Evolutionary conservation across 2,888 invertebrate genomes (phyloP).

Genomic region (Neoscelio sp.): DNA sequence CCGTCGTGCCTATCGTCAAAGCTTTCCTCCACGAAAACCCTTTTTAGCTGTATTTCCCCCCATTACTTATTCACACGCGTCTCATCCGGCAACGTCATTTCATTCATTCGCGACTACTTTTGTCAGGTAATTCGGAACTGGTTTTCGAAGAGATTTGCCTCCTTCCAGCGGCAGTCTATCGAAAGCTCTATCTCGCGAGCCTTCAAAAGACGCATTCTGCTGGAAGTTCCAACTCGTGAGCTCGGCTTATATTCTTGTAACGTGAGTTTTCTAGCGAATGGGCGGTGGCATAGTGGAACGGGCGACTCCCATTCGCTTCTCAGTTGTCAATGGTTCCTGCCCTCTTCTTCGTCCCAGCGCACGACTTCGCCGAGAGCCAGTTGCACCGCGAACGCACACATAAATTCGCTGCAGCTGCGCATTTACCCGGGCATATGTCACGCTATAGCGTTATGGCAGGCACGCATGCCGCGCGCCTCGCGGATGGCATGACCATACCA

Average conservation of each 20-base stretch:
- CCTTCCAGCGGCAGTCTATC: conserved; percentile 58
- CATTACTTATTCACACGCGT: background rate
- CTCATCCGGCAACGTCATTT: conserved; percentile 34
- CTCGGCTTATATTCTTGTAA: conserved; percentile 65
- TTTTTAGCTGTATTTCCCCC: background rate
- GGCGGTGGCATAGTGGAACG: conserved; percentile 79
- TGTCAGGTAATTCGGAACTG: conserved; percentile 65
- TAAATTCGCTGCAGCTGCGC: conserved; percentile 64
- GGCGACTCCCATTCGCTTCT: conserved; percentile 80
- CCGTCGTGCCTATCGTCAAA: no score
- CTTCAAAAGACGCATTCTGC: conserved; percentile 65
- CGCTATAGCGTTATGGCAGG: conserved; percentile 58
- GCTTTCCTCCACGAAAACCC: background rate
- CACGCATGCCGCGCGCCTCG: conserved; percentile 74
- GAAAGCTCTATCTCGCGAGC: conserved; percentile 63
- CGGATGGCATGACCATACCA: conserved; percentile 54
- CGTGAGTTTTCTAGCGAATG: conserved; percentile 73
- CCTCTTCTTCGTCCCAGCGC: conserved; percentile 73
- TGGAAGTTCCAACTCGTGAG: conserved; percentile 60
- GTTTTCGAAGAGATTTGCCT: conserved; percentile 64
- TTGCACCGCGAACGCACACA: conserved; percentile 64
- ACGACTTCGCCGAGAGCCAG: conserved; percentile 55
- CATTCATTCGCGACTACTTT: conserved; percentile 55
- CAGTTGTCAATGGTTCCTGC: conserved; percentile 76
- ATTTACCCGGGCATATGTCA: conserved; percentile 65